Base-by-base conservation (phyloP, 2,113 vertebrate genomes). In the Conger conger region DNA sequence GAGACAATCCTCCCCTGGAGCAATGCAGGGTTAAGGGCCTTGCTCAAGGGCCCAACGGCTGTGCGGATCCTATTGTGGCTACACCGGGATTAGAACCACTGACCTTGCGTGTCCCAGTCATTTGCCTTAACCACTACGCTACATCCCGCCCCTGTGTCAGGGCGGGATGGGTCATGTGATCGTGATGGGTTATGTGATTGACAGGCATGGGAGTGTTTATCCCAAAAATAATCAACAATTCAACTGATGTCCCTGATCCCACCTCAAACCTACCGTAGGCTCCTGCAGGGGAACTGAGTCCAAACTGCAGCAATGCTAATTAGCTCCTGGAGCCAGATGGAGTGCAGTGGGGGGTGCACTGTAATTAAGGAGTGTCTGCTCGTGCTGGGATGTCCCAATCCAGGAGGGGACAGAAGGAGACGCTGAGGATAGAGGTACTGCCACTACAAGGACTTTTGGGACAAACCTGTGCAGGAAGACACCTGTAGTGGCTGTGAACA, bases 281-380 rank as follows among this genome's bases (percentile, higher is more conserved):
- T 38, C 40, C n/a, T n/a, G n/a, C n/a, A n/a, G n/a, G n/a, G 57
- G 40, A 1, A 33, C 15, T 30, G 53, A 45, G 83, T 57, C 54
- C 13, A 63, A 86, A 86, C 45, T 78, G 87, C 87, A 81, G 87
- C 89, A 89, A 87, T 83, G 79, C 85, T 93, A 93, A 93, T 94
- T 93, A 92, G 90, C 93, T 91, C 90, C 90, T 88, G 88, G 86
- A 11, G 89, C 90, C 91, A 1, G 91, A 91, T 85, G 57, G 87
- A 87, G 87, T 88, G 88, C 89, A 87, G 89, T 93, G 91, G 91
- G 91, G 87, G 88, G 91, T 91, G 90, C 9, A 87, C 88, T 88
- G 93, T 92, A 93, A 93, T 93, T 93, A 92, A 94, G 92, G 92
- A 92, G 90, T 88, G 90, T 88, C 85, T 90, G 87, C 45, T 91